Conservation (phyloP, 2,797 vertebrate genomes). For the Decapterus maruadsi region DNA sequence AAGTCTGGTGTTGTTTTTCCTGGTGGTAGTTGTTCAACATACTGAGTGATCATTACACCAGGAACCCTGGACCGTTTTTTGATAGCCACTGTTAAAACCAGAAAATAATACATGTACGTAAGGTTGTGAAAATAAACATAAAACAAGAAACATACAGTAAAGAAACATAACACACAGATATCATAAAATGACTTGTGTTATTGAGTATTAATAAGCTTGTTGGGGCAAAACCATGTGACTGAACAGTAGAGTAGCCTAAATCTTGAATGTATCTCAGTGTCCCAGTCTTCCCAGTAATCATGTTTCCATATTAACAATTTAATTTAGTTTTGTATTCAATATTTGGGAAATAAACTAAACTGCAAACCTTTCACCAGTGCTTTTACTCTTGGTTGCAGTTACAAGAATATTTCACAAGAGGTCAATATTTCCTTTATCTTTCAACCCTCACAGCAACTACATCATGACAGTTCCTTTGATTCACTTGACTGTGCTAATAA, state of each 20-base stretch:
- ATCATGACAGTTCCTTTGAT: neutral
- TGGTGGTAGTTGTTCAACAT: constrained; percentile 85
- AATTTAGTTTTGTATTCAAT: neutral
- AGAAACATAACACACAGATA: neutral
- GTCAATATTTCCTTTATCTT: constrained; percentile 70
- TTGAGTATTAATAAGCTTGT: neutral
- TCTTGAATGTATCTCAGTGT: too few relatives aligned
- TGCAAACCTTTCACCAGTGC: neutral
- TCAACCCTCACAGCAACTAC: neutral
- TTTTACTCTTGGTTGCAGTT: constrained; percentile 53
- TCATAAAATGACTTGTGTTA: neutral
- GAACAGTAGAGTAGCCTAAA: neutral
- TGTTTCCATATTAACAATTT: neutral
- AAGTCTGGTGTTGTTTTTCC: constrained; percentile 90
- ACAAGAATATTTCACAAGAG: constrained; percentile 60
- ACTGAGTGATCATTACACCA: constrained; percentile 88
- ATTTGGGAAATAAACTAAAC: neutral
- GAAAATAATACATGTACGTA: constrained; percentile 11
- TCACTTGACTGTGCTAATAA: neutral
- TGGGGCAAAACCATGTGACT: neutral
- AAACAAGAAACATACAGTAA: neutral
- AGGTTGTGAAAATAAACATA: neutral
- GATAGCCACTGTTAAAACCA: constrained; percentile 77
- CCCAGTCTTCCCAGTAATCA: neutral
- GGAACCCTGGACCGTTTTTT: constrained; percentile 86